phyloP scores from a whole-genome alignment of 2,888 invertebrate species.

The Phortica okadai region DNA sequence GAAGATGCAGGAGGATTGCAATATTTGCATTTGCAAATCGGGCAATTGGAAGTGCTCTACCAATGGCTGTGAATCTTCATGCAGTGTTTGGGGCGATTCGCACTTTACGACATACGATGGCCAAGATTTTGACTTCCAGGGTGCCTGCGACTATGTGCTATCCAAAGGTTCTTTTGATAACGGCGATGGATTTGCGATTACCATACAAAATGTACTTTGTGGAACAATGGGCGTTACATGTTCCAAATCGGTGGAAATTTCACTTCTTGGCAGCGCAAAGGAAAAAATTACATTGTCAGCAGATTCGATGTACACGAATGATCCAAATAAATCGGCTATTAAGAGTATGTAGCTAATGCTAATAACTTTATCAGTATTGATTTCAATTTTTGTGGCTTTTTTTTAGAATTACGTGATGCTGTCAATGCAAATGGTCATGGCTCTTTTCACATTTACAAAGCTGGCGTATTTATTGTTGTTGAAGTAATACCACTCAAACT shows the following conservation, averaged over 20 bases:
- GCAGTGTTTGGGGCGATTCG: constrained; percentile 93
- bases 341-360: constrained; percentile 62
- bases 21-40: constrained; percentile 85
- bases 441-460: constrained; percentile 75
- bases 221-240: constrained; percentile 92
- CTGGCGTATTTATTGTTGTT: constrained; percentile 87
- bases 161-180: constrained; percentile 83
- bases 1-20: constrained; percentile 88
- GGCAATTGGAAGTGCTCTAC: constrained; percentile 89
- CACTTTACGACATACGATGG: constrained; percentile 93
- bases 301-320: constrained; percentile 66
- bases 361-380: background rate
- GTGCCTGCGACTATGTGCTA: constrained; percentile 90
- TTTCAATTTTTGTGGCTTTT: background rate
- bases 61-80: constrained; percentile 85
- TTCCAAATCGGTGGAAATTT: constrained; percentile 87
- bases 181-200: constrained; percentile 84
- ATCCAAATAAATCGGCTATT: constrained; percentile 71
- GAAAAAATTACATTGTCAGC: constrained; percentile 82
- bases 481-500: constrained; percentile 87
- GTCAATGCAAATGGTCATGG: constrained; percentile 68
- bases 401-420: constrained; percentile 66
- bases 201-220: constrained; percentile 91
- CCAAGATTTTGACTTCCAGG: constrained; percentile 89
- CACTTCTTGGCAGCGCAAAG: constrained; percentile 79